Base-by-base conservation (phyloP, 2,113 vertebrate species). In the Xiphias gladius region DNA sequence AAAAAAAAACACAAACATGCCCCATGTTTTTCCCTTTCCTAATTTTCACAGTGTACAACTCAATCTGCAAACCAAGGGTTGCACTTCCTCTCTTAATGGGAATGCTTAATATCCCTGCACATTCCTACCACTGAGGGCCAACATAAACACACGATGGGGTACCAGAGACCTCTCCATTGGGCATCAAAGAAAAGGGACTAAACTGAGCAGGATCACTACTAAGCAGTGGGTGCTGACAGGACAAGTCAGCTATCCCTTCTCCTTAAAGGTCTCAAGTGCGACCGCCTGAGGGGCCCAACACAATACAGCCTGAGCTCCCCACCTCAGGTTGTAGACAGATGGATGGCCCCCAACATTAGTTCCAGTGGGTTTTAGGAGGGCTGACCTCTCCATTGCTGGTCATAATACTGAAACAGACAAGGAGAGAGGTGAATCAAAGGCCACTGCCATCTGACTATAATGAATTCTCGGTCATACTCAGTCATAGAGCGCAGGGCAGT, bases 321-420 rank as follows among this genome's bases (percentile, higher is more conserved):
- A 81, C 85, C 88, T 85, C 75, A 7, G 86, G 87, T 88, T 84
- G 86, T 55, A 87, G 91, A 94, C 93, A 94, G 93, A 92, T 92
- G 93, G 91, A 92, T 90, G 83, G 35, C 73, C 83, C 28, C 83
- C 30, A 73, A 52, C 88, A 91, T 92, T 94, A 90, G 91, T 93
- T 92, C 93, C 89, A 92, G 87, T 91, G 83, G 88, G 12, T 89
- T 87, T 69, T 80, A 59, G 67, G 70, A 65, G 59, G 62, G 32
- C 65, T 83, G 86, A 78, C 88, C 80, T 78, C 86, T 73, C 41
- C 43, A 8, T 66, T 20, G 41, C 81, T 20, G 70, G 65, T 69
- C 76, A 58, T 48, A 61, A 61, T 26, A 54, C 68, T 32, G 58
- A 86, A 81, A 77, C 64, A 85, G 61, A 80, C 4, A 9, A 14